A percentile compares a stretch with the other conserved stretches of the same genome.
Evolutionary conservation across 1,140 invertebrate genomes (phyloP).

Genomic region (Hermetia illucens): DNA sequence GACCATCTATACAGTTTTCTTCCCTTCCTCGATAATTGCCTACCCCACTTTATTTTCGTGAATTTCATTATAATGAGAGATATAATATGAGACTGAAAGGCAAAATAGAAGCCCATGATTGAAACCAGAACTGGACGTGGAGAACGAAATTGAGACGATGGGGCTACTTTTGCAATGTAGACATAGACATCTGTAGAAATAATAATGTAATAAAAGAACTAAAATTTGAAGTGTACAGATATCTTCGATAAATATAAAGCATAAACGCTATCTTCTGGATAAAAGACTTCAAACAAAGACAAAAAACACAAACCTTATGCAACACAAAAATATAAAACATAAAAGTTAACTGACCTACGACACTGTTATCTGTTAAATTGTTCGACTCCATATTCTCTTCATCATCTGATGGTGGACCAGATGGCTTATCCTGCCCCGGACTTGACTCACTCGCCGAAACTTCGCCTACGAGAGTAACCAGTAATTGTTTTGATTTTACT

Average conservation of each 20-base stretch:
- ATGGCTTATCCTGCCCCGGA: conserved; percentile 62
- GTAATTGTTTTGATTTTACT: conserved; percentile 8
- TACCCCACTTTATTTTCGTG: too few relatives aligned
- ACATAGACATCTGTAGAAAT: neutral
- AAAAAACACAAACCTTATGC: conserved; percentile 4
- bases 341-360: conserved; percentile 42
- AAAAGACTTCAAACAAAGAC: conserved; percentile 2
- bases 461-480: conserved; percentile 40
- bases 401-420: conserved; percentile 40
- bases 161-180: conserved; percentile 8
- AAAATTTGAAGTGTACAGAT: neutral
- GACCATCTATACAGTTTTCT: too few relatives aligned
- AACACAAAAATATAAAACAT: conserved; percentile 5
- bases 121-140: too few relatives aligned
- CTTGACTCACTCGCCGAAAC: conserved; percentile 44
- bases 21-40: too few relatives aligned
- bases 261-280: neutral
- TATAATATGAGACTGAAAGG: too few relatives aligned
- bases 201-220: neutral
- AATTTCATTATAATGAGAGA: too few relatives aligned
- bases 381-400: conserved; percentile 38
- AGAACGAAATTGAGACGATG: too few relatives aligned
- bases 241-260: conserved; percentile 1
- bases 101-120: too few relatives aligned
- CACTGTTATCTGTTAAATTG: conserved; percentile 29